Conservation (phyloP, 2,113 vertebrate genomes). For the Pygoscelis antarcticus region DNA sequence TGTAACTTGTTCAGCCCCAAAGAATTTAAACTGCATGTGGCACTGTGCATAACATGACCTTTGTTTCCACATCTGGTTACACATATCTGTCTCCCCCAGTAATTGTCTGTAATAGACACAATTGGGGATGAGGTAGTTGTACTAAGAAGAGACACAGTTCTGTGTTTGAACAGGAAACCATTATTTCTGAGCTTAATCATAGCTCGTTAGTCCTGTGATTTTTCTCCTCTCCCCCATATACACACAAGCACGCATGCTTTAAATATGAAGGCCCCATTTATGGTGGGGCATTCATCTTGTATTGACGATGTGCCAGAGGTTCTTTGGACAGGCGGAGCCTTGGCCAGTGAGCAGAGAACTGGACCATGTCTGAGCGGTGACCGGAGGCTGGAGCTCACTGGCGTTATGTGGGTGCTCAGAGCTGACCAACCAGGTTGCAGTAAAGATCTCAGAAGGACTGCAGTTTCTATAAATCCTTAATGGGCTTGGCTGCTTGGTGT, state of each 20-base stretch:
- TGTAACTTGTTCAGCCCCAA: constrained; percentile 26
- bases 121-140: constrained; percentile 43
- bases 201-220: constrained; percentile 36
- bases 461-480: neutral
- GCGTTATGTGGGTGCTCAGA: neutral
- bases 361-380: neutral
- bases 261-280: neutral
- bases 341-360: neutral
- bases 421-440: neutral
- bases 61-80: constrained; percentile 59
- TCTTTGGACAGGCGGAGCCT: neutral
- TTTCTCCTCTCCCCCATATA: neutral
- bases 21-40: constrained; percentile 51
- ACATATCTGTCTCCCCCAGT: constrained; percentile 39
- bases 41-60: neutral
- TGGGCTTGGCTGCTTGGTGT: neutral
- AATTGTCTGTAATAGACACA: constrained; percentile 60
- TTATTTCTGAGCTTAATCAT: constrained; percentile 53
- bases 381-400: neutral
- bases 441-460: neutral
- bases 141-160: constrained; percentile 40
- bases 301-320: neutral
- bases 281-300: neutral
- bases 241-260: neutral
- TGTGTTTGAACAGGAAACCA: constrained; percentile 50